Base-by-base conservation (phyloP, 1,140 invertebrate genomes). In the Drosophila sturtevanti region DNA sequence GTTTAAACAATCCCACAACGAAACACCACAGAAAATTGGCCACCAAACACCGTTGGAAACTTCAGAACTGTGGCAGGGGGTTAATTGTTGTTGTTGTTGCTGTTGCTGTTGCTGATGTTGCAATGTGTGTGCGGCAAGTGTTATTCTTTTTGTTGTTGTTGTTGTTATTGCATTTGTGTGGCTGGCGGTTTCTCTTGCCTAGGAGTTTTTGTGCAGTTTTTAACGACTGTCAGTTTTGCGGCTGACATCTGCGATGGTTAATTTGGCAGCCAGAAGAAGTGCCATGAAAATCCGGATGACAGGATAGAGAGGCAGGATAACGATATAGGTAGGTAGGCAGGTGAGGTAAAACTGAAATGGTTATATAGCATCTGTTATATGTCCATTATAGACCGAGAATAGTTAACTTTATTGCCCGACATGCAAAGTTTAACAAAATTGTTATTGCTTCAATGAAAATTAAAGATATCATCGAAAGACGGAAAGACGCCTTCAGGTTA, bases 11-110 rank as follows among this genome's bases (percentile, higher is more conserved):
- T 24, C 60, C 34, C 35, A 16, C 51, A 18, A 24, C 55, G 58
- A 67, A 69, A 87, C 52, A 56, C 79, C 82, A 67, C 82, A 77
- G 65, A 72, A 81, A 71, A 81, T 75, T 72, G 76, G 63, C 58
- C 72, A 76, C 58, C 72, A 76, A 76, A 76, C 72, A 75, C 72
- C 72, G 72, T 48, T 75, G 72, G 64, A 75, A 76, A 75, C 68
- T 62, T 72, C 55, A 38, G 31, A 59, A 7, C 35, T 58, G 61
- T 56, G 56, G 61, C 70, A 64, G 71, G 63, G 63, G 61, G 44
- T n/a, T 54, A 62, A 64, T 58, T 72, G 72, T 37, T 73, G 62
- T n/a, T n/a, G n/a, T n/a, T n/a, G n/a, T n/a, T n/a, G n/a, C 60
- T 72, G 70, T 37, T 74, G 62, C 59, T 72, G 72, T 37, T 74